Base-by-base conservation (phyloP, 2,797 vertebrate genomes). In the Dipus sagitta region DNA sequence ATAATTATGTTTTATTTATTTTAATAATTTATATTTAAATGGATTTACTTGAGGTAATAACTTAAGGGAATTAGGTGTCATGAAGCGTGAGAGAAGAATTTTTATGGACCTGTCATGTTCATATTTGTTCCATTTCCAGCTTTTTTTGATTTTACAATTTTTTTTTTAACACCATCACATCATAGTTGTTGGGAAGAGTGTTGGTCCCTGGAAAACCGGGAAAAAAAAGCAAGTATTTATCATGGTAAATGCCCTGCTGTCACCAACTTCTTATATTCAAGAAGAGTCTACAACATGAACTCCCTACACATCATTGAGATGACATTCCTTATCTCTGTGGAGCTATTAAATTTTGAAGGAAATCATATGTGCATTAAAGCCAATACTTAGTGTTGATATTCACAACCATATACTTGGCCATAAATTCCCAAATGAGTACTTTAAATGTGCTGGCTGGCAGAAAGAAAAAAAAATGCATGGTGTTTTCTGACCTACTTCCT, bases 401-500 rank as follows among this genome's bases (percentile, higher is more conserved):
- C 76, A 88, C 62, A 88, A 77, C 34, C 72, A 18, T 94, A 94
- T 88, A 92, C 92, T 94, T 94, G 79, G 34, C 65, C 47, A 70
- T 64, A 68, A 54, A 94, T 95, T 26, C 93, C 90, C 94, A 92
- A 70, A 93, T 88, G 95, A 88, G 20, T 86, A 92, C 62, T 96
- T 96, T 94, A 88, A 94, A 90, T 93, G 71, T 95, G 85, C 82
- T 96, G 32, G 47, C 62, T 94, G 85, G 90, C 67, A 94, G 38
- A 96, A 85, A 74, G 30, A 80, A 92, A 92, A 93, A 76, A 72
- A 93, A 76, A 68, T 52, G 2, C 85, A 13, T 78, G 75, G 93
- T 94, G 90, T 77, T 94, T 93, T 94, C 96, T 96, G 96, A 88
- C 92, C 94, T 93, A 96, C 65, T 95, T 96, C 54, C 88, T 95